Evolutionary conservation across 1,140 invertebrate genomes (phyloP).

Genomic region (Drosophila bipectinata): DNA sequence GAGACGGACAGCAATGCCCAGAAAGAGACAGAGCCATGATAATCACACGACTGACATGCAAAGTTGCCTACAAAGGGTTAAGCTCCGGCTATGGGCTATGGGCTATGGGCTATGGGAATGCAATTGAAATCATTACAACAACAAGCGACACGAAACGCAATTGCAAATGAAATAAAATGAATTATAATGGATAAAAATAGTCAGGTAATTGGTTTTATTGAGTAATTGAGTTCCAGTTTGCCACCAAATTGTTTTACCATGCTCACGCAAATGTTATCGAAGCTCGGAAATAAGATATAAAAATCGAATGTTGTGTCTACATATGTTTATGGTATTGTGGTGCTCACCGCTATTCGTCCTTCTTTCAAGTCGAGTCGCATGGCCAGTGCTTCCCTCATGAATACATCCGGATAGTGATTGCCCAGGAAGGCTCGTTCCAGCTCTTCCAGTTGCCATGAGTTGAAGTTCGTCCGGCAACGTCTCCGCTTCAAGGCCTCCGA

Average conservation of each 20-base stretch:
- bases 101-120: conserved; percentile 25
- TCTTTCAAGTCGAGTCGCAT: conserved; percentile 98
- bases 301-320: neutral
- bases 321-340: neutral
- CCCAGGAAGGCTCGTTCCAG: conserved; percentile 97
- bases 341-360: conserved; percentile 97
- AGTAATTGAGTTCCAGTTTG: conserved; percentile 78
- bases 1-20: conserved; percentile 7
- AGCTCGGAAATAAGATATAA: neutral
- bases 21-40: conserved; percentile 52
- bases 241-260: conserved; percentile 78
- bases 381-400: conserved; percentile 97
- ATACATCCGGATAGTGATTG: conserved; percentile 99
- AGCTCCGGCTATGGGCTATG: conserved; percentile 16
- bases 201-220: conserved; percentile 81
- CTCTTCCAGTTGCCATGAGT: conserved; percentile 99
- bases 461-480: conserved; percentile 98
- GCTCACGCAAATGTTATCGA: conserved; percentile 53
- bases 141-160: conserved; percentile 84
- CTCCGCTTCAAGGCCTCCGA: conserved; percentile 87
- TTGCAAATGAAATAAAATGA: conserved; percentile 80
- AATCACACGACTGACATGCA: conserved; percentile 81
- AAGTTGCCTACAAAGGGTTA: conserved; percentile 48
- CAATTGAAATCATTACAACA: conserved; percentile 81
- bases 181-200: conserved; percentile 83